Base-by-base conservation (phyloP, 2,797 vertebrate genomes). In the Halcyon leucocephala region DNA sequence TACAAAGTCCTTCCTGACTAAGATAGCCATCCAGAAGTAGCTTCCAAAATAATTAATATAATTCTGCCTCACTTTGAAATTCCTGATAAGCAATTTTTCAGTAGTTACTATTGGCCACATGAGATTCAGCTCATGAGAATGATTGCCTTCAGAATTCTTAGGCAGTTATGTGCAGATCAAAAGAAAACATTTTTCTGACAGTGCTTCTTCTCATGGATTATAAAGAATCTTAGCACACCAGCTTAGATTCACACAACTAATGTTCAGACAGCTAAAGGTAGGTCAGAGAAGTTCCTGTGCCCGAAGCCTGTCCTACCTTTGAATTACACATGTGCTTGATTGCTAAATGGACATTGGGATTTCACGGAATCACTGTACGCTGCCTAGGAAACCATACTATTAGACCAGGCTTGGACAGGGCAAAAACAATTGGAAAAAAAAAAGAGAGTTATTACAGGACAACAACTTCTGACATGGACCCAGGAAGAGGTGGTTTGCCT, bases 31-130 rank as follows among this genome's bases (percentile, higher is more conserved):
- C 39, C 65, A 92, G 42, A 84, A 92, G 37, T 3, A 44, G n/a
- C 21, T 95, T 86, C 67, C 67, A 80, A 81, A 93, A 46, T 66
- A 93, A 33, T 9, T 57, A 28, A 8, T 3, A n/a, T 60, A 89
- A 57, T 46, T 89, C 83, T 89, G 55, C 64, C 37, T 81, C 41
- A 61, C 44, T 74, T n/a, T 77, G 35, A 81, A 48, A 91, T 80
- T 89, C 64, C 37, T 86, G 42, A 51, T 60, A 90, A 92, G 78
- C 49, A 85, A 69, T 69, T 92, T 94, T 76, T 76, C 33, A 72
- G 46, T 67, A 61, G 35, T 70, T 81, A 72, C 64, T 60, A 24
- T n/a, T 92, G 55, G 22, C n/a, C 52, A 31, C 1, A 2, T 61
- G 57, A 62, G 57, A 83, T 87, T 71, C 52, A 76, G 41, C 17